Percentiles rank a stretch among this genome's conserved stretches.
phyloP scores from a whole-genome alignment of 2,113 vertebrate genomes.

The Alectura lathami region DNA sequence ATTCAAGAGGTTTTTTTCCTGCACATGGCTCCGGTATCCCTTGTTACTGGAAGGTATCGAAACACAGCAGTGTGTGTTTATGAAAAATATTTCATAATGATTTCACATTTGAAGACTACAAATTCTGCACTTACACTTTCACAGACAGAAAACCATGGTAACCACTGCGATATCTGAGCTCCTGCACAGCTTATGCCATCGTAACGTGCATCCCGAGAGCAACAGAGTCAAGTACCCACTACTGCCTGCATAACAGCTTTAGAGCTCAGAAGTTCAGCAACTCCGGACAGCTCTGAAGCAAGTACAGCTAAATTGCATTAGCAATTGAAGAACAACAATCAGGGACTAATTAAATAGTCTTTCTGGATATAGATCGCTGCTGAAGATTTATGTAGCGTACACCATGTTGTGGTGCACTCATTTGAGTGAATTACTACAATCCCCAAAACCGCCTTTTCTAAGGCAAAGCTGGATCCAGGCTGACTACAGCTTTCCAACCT shows the following conservation, averaged over 20 bases:
- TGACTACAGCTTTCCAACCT: background rate
- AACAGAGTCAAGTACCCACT: background rate
- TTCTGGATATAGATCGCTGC: slow-evolving; percentile 17
- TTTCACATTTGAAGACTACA: background rate
- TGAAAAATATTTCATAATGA: background rate
- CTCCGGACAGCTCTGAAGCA: background rate
- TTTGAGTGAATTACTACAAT: background rate
- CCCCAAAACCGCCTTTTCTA: background rate
- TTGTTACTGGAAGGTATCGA: background rate
- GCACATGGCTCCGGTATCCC: background rate
- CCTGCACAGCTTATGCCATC: slow-evolving; percentile 2
- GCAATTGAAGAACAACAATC: slow-evolving; percentile 15
- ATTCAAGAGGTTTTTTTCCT: background rate
- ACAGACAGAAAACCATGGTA: slow-evolving; percentile 3
- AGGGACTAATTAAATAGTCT: slow-evolving; percentile 41
- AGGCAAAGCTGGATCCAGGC: background rate
- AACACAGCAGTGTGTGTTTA: background rate
- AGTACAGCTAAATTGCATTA: slow-evolving; percentile 1
- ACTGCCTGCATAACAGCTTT: background rate
- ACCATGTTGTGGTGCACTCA: background rate
- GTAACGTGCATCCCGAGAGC: background rate
- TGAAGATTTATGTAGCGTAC: slow-evolving; percentile 13
- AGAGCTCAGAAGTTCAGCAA: background rate
- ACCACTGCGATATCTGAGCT: background rate
- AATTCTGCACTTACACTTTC: slow-evolving; percentile 3